A percentile compares a stretch with the other conserved stretches of the same genome.
phyloP scores from a whole-genome alignment of 2,888 invertebrate species.

The Heliothis peltigera region DNA sequence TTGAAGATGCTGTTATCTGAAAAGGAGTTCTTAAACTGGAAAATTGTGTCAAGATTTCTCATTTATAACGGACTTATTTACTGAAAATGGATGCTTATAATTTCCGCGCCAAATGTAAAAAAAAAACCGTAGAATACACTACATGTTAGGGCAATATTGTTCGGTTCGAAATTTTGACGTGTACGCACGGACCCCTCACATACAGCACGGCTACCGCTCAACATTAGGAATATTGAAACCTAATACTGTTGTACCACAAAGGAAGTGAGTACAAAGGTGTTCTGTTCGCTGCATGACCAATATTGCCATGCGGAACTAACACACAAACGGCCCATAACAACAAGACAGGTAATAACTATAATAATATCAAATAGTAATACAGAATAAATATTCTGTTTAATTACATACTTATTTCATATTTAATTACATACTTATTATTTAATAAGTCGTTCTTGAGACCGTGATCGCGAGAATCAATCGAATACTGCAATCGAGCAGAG shows the following conservation, averaged over 20 bases:
- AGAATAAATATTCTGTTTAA: no score
- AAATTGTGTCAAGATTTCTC: not conserved
- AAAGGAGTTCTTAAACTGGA: not conserved
- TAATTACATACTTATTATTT: no score
- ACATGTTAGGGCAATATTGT: no score
- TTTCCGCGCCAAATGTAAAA: no score
- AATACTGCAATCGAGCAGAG: no score
- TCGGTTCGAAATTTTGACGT: not conserved
- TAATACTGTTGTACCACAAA: conserved; percentile 19
- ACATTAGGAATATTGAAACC: conserved; percentile 1
- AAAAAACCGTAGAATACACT: no score
- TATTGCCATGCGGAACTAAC: not conserved
- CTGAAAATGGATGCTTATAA: no score
- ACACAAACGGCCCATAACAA: not conserved
- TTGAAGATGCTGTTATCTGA: not conserved
- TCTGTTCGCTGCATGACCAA: not conserved
- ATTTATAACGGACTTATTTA: no score
- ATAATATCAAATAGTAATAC: no score
- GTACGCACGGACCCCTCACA: not conserved
- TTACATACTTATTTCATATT: no score
- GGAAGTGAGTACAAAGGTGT: conserved; percentile 1
- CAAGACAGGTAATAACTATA: not conserved
- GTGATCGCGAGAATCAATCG: no score
- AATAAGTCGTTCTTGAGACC: no score
- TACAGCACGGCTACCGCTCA: not conserved